These are phyloP conservation scores for Diacarnus erythraeanus DNA, from an alignment of 37 sponge, comb jelly and placozoan genomes.

Conservation along the genomic window DNA sequence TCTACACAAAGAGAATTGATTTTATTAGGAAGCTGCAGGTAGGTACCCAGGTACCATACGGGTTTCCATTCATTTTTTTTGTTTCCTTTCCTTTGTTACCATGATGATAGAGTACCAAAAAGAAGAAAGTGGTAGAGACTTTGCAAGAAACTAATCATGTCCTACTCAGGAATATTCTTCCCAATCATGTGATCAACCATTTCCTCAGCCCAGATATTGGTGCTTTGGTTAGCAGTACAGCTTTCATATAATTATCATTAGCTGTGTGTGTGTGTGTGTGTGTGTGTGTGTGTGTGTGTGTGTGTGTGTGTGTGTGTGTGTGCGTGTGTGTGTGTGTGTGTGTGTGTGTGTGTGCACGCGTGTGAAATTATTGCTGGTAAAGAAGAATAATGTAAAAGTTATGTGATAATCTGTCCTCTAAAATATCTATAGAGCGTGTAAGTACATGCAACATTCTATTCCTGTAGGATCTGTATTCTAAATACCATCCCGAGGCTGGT, in stretches of 20 bases:
- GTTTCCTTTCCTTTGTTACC: background rate
- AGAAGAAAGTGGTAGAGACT: constrained; percentile 7
- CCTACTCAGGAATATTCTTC: constrained; percentile 67
- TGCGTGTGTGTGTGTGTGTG: too few species aligned
- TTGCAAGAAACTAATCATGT: constrained; percentile 4
- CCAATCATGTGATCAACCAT: constrained; percentile 73
- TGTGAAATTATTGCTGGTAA: too few species aligned
- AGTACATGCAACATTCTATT: background rate
- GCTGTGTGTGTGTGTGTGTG: background rate
- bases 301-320: too few species aligned
- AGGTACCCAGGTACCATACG: background rate
- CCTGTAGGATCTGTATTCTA: constrained; percentile 58
- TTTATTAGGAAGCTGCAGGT: background rate
- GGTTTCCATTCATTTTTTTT: background rate
- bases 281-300: too few species aligned
- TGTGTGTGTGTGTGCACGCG: too few species aligned
- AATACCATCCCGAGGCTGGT: constrained; percentile 65
- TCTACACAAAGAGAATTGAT: constrained; percentile 6
- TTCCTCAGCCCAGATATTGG: constrained; percentile 46
- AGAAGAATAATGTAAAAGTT: background rate
- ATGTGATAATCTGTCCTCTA: background rate
- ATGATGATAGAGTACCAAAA: background rate
- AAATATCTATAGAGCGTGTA: background rate
- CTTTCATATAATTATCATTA: background rate
- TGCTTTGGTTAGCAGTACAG: background rate